Evolutionary conservation across 2,888 invertebrate species (phyloP), one percentile per base, ranked within the genome.

Genomic region (Encarsia formosa): DNA sequence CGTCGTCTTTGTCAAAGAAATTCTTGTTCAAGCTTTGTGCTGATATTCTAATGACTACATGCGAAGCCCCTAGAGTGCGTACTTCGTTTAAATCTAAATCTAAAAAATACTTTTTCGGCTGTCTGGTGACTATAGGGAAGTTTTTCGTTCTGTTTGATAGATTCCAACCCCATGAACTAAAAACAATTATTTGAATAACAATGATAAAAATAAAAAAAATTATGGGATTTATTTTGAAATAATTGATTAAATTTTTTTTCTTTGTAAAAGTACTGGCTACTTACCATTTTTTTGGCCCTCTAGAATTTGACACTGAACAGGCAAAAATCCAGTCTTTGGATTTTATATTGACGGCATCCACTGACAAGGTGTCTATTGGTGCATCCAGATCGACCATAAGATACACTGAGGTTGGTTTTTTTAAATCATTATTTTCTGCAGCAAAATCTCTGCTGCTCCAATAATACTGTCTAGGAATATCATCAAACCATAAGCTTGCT

Each of bases 291-390:
- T 82, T 77, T 57, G 79, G 69, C 19, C 75, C 75, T 62, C 77
- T 73, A 1, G 81, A 74, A 24, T 75, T 73, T 55, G 79, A 77
- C 1, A 86, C 85, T 49, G 80, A 78, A 66, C 91, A 91, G 15
- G 83, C 87, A 66, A 84, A 89, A 16, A 91, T 72, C 91, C 91
- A 92, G 57, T 88, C 85, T 38, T 78, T 80, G 20, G 80, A 79
- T 41, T 84, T 82, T 13, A 87, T 76, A 69, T 88, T 86, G 1
- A 84, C 69, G 0, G 83, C 79, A 63, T 88, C 82, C 2, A 90
- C 77, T 0, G 85, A 83, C 5, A 86, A 40, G 41, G 76, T 57
- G 78, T 80, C 67, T 81, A 79, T 77, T 57, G 77, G 77, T 24
- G 8, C 74, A 1, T 77, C 73, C 15, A 87, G 70, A 46, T 83